Evolutionary conservation across 2,797 vertebrate genomes (phyloP), one percentile per base, ranked within the genome.

Genomic region (Anabas testudineus): DNA sequence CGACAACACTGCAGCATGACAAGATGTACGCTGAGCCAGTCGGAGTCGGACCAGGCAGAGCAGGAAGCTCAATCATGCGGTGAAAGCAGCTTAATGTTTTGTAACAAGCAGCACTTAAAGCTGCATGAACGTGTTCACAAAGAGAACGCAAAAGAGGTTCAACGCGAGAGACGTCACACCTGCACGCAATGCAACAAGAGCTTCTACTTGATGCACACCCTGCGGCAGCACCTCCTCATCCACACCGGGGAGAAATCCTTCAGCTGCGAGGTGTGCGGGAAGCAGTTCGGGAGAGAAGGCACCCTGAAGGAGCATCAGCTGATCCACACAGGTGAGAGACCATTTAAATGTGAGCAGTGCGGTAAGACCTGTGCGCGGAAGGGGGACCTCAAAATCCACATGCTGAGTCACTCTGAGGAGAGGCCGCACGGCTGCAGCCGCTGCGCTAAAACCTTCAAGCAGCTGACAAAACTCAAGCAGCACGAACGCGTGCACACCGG

Each of bases 391-490:
- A 51, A 61, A 7, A 34, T 1, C 0, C 82, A 84, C 75, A 71
- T 70, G 74, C 48, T 73, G 5, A 76, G 75, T 3, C 82, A 84
- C 65, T 78, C 78, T 1, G 65, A 73, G 24, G 78, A 75, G 68
- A 56, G 53, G 13, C 79, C 73, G 4, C 14, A 65, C 52, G 4
- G 46, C 24, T 82, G 79, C 59, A 47, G 48, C 46, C 8, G 4
- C 2, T 85, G 83, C 1, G 0, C 5, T 0, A 74, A 58, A 1
- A 47, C 58, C 37, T 85, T 80, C 73, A 77, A 84, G 28, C 71
- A 75, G 2, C 47, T 2, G 10, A 18, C 28, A 0, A 84, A 78
- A 3, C 56, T 81, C 12, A 59, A 37, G 47, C 73, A 67, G 62
- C 82, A 81, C 5, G 7, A 75, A 1, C 51, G 64, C 1, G 8